Conservation (phyloP, 2,888 invertebrate species). For the Nowickia ferox region DNA sequence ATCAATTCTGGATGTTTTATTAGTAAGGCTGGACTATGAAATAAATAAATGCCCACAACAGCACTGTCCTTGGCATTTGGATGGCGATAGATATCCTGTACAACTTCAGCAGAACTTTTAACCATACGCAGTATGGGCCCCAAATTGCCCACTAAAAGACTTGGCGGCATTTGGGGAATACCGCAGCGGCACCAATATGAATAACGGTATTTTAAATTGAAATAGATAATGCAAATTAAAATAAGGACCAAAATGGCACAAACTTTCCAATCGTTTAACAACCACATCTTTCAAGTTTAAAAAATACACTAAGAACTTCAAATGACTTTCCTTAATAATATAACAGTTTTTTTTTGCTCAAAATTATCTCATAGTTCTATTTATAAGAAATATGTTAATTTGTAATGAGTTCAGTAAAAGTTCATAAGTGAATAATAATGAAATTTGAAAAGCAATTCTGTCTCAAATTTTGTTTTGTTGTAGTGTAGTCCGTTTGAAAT, state of each 20-base stretch:
- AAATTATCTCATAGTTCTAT: neutral
- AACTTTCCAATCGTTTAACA: conserved; percentile 58
- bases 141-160: conserved; percentile 83
- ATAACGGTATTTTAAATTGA: conserved; percentile 74
- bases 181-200: conserved; percentile 80
- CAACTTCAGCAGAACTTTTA: conserved; percentile 79
- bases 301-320: conserved; percentile 11
- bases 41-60: conserved; percentile 82
- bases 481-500: neutral
- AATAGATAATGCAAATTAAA: conserved; percentile 52
- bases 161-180: conserved; percentile 80
- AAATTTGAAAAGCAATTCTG: conserved; percentile 12
- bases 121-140: conserved; percentile 78
- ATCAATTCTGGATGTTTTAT: conserved; percentile 83
- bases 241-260: conserved; percentile 49
- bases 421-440: conserved; percentile 7
- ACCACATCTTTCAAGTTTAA: conserved; percentile 58
- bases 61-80: conserved; percentile 76
- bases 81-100: conserved; percentile 82
- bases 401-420: conserved; percentile 7
- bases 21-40: conserved; percentile 83
- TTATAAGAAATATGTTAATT: conserved; percentile 24
- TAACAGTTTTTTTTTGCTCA: conserved; percentile 3
- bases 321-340: neutral
- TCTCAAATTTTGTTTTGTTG: neutral